phyloP scores from a whole-genome alignment of 2,797 vertebrate genomes.

The Thunnus albacares region DNA sequence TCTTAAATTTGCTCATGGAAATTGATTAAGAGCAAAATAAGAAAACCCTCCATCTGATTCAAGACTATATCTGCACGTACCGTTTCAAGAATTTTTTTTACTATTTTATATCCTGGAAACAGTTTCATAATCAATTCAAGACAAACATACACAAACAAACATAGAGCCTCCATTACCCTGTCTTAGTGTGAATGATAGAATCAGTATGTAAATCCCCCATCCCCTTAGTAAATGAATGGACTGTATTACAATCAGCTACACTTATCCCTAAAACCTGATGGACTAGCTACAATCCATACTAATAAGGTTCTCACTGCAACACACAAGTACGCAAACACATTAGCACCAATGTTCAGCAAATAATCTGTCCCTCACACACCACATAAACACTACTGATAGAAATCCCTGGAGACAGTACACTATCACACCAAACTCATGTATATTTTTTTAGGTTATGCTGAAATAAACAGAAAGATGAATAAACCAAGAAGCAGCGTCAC shows the following conservation, averaged over 20 bases:
- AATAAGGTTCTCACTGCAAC: constrained; percentile 32
- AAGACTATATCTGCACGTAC: background rate
- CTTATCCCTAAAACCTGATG: constrained; percentile 13
- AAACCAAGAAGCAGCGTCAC: background rate
- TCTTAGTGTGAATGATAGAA: background rate
- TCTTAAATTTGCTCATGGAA: background rate
- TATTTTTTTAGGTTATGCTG: constrained; percentile 32
- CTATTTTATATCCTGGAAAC: constrained; percentile 7
- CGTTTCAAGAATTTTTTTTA: background rate
- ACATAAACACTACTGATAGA: background rate
- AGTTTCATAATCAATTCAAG: background rate
- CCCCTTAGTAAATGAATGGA: constrained; percentile 13
- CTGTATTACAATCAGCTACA: constrained; percentile 15
- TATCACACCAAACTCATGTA: background rate
- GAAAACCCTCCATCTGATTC: background rate
- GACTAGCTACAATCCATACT: constrained; percentile 22
- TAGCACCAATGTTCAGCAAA: constrained; percentile 10
- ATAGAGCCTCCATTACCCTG: background rate
- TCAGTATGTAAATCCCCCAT: constrained; percentile 22
- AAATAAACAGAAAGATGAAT: constrained; percentile 31
- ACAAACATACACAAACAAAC: constrained; percentile 9
- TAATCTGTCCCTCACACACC: constrained; percentile 16
- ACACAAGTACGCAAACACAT: constrained; percentile 16
- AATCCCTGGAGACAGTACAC: constrained; percentile 5
- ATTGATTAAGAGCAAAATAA: too few species aligned